Base-by-base conservation (phyloP, 2,797 vertebrate species). In the Pseudomugil gertrudae region DNA sequence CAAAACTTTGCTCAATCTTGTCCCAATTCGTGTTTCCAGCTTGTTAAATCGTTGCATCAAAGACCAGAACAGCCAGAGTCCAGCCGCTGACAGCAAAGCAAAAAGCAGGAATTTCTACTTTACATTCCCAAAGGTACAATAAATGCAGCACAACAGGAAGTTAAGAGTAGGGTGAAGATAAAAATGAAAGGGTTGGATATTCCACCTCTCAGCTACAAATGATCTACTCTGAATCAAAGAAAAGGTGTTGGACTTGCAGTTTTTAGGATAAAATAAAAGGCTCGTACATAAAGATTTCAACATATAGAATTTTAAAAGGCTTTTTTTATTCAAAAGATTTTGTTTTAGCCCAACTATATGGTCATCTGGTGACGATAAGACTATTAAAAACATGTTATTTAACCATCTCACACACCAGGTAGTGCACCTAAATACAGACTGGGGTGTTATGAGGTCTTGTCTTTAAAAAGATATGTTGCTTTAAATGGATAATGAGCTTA, bases 401-500 rank as follows among this genome's bases (percentile, higher is more conserved):
- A 15, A 15, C 26, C 10, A 15, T 27, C 2, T 3, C 24, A 17
- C 14, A 15, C 13, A 51, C 5, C 24, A 15, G 13, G 48, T 13
- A 14, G 6, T 26, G 24, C 13, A 51, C 2, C 6, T 27, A 26
- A 14, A 51, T 27, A 27, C 14, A 27, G 14, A 11, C 9, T 11
- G 36, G 29, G 3, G 13, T 38, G 14, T 4, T 57, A 40, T 11
- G 14, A 40, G 23, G 26, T 48, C 32, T 17, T 50, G 4, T 5
- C 15, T n/a, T 10, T 53, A 3, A 36, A 45, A 48, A 3, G n/a
- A 9, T 8, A 35, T 11, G 29, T 9, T 53, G 11, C 0, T 58
- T 15, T 21, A 32, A 77, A 47, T 3, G 29, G 60, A 60, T 63
- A 68, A 76, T 52, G 9, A 19, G 33, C 19, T 59, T 63, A 63